Evolutionary conservation across 2,888 invertebrate species (phyloP).

Genomic region (Ichneumon xanthorius): DNA sequence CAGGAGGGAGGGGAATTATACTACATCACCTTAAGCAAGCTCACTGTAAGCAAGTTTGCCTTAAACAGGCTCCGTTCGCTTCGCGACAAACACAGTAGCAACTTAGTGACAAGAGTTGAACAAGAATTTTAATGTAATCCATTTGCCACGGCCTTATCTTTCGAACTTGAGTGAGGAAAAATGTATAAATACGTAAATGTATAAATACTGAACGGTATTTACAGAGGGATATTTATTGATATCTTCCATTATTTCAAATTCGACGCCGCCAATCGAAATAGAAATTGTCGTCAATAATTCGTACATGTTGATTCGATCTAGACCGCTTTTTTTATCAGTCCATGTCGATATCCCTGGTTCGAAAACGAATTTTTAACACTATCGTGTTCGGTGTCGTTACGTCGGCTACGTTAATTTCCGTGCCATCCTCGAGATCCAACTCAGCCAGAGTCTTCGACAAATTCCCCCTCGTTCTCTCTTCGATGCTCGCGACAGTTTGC

Average conservation of each 20-base stretch:
- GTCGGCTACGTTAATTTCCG: conserved; percentile 96
- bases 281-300: conserved; percentile 30
- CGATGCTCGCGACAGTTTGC: conserved; percentile 96
- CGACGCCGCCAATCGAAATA: neutral
- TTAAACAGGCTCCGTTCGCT: neutral
- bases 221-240: conserved; percentile 71
- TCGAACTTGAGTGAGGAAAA: conserved; percentile 65
- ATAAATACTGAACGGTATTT: conserved; percentile 73
- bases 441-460: conserved; percentile 94
- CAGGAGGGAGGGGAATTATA: too few relatives aligned
- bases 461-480: conserved; percentile 95
- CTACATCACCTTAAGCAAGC: too few relatives aligned
- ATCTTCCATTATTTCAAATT: conserved; percentile 37
- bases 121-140: neutral
- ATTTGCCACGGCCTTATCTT: conserved; percentile 70
- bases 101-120: neutral
- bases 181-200: conserved; percentile 70
- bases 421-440: conserved; percentile 93
- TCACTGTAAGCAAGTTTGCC: too few relatives aligned
- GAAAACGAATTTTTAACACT: conserved; percentile 90
- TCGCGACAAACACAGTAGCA: too few relatives aligned
- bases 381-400: conserved; percentile 94
- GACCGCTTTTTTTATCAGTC: conserved; percentile 50
- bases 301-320: neutral
- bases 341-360: conserved; percentile 78